A percentile compares a stretch with the other conserved stretches of the same genome.
phyloP scores from a whole-genome alignment of 92 coral and sea anemone species.

The Muricea muricata region DNA sequence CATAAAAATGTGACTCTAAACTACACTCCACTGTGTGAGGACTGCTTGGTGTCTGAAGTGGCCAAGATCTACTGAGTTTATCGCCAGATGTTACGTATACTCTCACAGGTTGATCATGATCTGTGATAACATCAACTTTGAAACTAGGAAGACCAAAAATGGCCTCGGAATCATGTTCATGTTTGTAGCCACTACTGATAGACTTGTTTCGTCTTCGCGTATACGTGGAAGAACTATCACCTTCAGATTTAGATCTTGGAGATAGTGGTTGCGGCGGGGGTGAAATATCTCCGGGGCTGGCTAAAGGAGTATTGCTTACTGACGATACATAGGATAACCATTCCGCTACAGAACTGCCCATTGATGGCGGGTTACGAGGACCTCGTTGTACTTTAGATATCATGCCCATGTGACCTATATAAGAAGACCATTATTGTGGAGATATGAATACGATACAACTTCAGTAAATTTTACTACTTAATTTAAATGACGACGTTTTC shows the following conservation, averaged over 20 bases:
- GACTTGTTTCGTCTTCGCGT: constrained; percentile 64
- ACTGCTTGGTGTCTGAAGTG: constrained; percentile 75
- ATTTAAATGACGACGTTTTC: no score
- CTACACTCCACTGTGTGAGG: constrained; percentile 97
- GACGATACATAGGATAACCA: constrained; percentile 98
- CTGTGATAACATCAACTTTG: constrained; percentile 77
- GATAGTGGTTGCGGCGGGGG: constrained; percentile 63
- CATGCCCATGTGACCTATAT: constrained; percentile 80
- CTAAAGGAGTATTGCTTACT: constrained; percentile 80
- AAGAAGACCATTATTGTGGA: not conserved
- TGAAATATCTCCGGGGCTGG: constrained; percentile 66
- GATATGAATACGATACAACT: no score
- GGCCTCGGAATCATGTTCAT: constrained; percentile 96
- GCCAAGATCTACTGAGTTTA: constrained; percentile 29
- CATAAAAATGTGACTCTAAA: constrained; percentile 86
- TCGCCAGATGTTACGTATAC: constrained; percentile 2
- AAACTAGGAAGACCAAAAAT: constrained; percentile 93
- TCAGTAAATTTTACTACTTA: no score
- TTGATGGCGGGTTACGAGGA: constrained; percentile 95
- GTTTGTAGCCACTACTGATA: constrained; percentile 73
- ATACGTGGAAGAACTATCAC: not conserved
- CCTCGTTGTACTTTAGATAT: constrained; percentile 96
- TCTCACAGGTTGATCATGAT: constrained; percentile 96
- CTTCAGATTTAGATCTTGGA: constrained; percentile 14
- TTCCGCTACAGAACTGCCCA: constrained; percentile 97